Conservation (phyloP, 1,140 invertebrate species). For the Leptonema lineaticorne region DNA sequence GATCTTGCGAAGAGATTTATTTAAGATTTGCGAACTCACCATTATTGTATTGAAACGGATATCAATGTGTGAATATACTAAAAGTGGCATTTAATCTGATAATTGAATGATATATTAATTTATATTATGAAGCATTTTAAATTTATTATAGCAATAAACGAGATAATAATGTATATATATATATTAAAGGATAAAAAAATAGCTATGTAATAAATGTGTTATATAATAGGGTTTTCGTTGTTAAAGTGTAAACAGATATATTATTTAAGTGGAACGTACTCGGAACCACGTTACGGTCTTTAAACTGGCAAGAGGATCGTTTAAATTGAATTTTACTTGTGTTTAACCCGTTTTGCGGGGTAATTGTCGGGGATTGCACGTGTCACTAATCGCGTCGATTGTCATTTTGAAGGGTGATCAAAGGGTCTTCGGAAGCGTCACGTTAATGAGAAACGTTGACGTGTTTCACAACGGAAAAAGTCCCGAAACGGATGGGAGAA, state of each 20-base stretch:
- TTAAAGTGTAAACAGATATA: too few species aligned
- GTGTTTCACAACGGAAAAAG: not conserved
- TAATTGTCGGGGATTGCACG: constrained; percentile 5
- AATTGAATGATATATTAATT: not conserved
- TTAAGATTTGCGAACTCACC: not conserved
- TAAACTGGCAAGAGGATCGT: too few species aligned
- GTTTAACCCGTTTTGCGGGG: not conserved
- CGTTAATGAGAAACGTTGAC: not conserved
- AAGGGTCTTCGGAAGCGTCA: not conserved
- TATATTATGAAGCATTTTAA: too few species aligned
- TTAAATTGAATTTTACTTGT: too few species aligned
- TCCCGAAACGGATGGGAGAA: not conserved
- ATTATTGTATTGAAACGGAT: not conserved
- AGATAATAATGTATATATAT: too few species aligned
- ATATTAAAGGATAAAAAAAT: too few species aligned
- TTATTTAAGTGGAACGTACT: too few species aligned
- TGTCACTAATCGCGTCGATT: constrained; percentile 9
- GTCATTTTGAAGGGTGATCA: constrained; percentile 6
- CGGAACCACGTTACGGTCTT: too few species aligned
- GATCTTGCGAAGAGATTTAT: constrained; percentile 7
- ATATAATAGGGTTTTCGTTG: too few species aligned
- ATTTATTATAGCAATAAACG: too few species aligned
- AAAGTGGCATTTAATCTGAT: not conserved
- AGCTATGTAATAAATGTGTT: too few species aligned
- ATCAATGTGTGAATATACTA: not conserved